Evolutionary conservation across 23 tunicate species (phyloP).

Genomic region (Botrylloides violaceus): DNA sequence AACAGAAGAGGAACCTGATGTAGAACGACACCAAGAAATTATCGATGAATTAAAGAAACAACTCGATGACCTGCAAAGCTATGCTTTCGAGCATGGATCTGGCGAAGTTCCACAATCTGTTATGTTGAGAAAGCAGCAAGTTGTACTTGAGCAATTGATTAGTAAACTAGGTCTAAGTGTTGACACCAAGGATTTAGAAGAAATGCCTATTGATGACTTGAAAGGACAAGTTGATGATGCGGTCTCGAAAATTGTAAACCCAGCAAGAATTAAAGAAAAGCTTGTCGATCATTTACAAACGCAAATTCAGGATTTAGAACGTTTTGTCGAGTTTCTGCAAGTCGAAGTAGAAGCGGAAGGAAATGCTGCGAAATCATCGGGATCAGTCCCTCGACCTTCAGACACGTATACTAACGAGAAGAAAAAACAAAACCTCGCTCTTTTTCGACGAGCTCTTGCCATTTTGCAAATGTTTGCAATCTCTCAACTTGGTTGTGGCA

Average conservation of each 20-base stretch:
- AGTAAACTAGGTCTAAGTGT: slow-evolving; percentile 48
- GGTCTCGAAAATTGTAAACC: slow-evolving; percentile 88
- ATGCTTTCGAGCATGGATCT: slow-evolving; percentile 83
- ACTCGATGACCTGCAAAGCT: slow-evolving; percentile 77
- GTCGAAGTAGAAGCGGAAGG: slow-evolving; percentile 62
- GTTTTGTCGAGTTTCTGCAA: slow-evolving; percentile 87
- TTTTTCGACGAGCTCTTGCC: slow-evolving; percentile 48
- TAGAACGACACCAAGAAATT: slow-evolving; percentile 58
- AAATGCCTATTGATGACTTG: slow-evolving; percentile 62
- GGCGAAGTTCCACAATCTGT: slow-evolving; percentile 82
- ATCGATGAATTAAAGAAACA: slow-evolving; percentile 73
- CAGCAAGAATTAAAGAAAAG: slow-evolving; percentile 72
- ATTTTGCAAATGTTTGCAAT: slow-evolving; percentile 65
- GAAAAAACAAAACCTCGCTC: slow-evolving; percentile 38
- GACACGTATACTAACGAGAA: slow-evolving; percentile 6
- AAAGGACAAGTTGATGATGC: slow-evolving; percentile 72
- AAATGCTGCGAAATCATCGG: slow-evolving; percentile 40
- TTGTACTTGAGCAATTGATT: slow-evolving; percentile 51
- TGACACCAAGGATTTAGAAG: slow-evolving; percentile 50
- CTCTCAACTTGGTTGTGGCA: slow-evolving; percentile 75
- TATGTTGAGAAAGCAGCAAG: slow-evolving; percentile 86
- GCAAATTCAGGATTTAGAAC: slow-evolving; percentile 90
- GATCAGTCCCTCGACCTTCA: slow-evolving; percentile 39
- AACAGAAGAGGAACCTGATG: slow-evolving; percentile 13
- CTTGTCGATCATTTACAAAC: slow-evolving; percentile 86